These are phyloP conservation scores for Parapristionchus giblindavisi DNA, from an alignment of 2,888 invertebrate genomes.

Conservation along the genomic window DNA sequence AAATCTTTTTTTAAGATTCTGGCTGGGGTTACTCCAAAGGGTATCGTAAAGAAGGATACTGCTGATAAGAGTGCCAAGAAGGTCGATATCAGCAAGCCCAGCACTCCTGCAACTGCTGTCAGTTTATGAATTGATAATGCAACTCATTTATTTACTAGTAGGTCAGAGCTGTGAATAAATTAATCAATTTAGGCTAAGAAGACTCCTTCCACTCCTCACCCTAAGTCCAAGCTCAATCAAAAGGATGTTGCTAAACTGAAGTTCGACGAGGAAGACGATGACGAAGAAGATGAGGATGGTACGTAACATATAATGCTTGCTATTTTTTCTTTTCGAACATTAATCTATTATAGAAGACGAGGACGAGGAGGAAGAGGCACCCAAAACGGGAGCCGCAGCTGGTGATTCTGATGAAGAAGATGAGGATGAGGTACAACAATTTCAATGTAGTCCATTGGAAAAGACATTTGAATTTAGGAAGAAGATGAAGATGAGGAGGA, in stretches of 20 bases:
- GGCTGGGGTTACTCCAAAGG: slow-evolving; percentile 41
- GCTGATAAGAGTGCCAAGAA: slow-evolving; percentile 49
- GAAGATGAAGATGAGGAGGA: slow-evolving; percentile 43
- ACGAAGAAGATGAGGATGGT: slow-evolving; percentile 32
- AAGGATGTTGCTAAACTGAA: slow-evolving; percentile 40
- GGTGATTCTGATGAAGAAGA: slow-evolving; percentile 5
- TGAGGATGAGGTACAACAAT: slow-evolving; percentile 19
- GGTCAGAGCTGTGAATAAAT: background rate
- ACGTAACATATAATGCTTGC: background rate
- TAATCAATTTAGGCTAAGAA: slow-evolving; percentile 43
- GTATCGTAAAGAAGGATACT: slow-evolving; percentile 27
- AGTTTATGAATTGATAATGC: slow-evolving; percentile 21
- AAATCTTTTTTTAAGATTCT: slow-evolving; percentile 39
- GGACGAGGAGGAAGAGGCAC: background rate
- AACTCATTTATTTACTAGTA: background rate
- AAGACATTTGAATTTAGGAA: slow-evolving; percentile 18
- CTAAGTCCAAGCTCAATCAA: slow-evolving; percentile 39
- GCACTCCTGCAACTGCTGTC: slow-evolving; percentile 52
- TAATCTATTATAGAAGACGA: background rate
- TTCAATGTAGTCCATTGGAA: too few species aligned
- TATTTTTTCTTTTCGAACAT: background rate
- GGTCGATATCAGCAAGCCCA: slow-evolving; percentile 48
- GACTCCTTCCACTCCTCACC: slow-evolving; percentile 55
- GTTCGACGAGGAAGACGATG: slow-evolving; percentile 41
- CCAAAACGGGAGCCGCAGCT: background rate